These are phyloP conservation scores for Rotaria magnacalcarata DNA, from an alignment of 2,888 invertebrate genomes.

Conservation along the genomic window DNA sequence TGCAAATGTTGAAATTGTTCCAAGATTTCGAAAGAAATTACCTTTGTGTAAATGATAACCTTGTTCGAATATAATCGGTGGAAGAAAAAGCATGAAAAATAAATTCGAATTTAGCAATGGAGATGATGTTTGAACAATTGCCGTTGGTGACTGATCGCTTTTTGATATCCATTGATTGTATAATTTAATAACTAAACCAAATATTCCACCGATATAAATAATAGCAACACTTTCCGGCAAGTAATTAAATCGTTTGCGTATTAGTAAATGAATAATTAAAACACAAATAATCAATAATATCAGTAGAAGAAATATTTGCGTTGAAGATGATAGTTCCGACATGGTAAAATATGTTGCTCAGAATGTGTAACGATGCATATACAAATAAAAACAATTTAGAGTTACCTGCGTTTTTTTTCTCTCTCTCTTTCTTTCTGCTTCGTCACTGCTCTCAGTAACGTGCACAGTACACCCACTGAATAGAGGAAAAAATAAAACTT, in stretches of 20 bases:
- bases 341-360: neutral
- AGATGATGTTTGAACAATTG: slow-evolving; percentile 46
- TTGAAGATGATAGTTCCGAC: slow-evolving; percentile 17
- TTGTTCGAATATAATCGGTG: slow-evolving; percentile 97
- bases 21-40: slow-evolving; percentile 81
- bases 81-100: slow-evolving; percentile 88
- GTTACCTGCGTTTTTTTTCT: neutral
- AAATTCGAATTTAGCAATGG: slow-evolving; percentile 97
- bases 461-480: neutral
- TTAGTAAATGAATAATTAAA: slow-evolving; percentile 83
- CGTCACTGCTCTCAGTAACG: neutral
- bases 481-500: neutral
- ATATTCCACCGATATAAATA: slow-evolving; percentile 75
- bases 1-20: slow-evolving; percentile 94
- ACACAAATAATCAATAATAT: slow-evolving; percentile 56
- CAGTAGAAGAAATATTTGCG: slow-evolving; percentile 25
- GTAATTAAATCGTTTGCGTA: slow-evolving; percentile 90
- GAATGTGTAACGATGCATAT: neutral
- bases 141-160: neutral
- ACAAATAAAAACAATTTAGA: neutral
- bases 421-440: neutral
- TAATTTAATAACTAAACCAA: slow-evolving; percentile 82
- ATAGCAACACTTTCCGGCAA: slow-evolving; percentile 95
- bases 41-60: slow-evolving; percentile 94
- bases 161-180: slow-evolving; percentile 76